Evolutionary conservation across 1,140 invertebrate genomes (phyloP), one percentile per base, ranked within the genome.

Genomic region (Drusus annulatus): DNA sequence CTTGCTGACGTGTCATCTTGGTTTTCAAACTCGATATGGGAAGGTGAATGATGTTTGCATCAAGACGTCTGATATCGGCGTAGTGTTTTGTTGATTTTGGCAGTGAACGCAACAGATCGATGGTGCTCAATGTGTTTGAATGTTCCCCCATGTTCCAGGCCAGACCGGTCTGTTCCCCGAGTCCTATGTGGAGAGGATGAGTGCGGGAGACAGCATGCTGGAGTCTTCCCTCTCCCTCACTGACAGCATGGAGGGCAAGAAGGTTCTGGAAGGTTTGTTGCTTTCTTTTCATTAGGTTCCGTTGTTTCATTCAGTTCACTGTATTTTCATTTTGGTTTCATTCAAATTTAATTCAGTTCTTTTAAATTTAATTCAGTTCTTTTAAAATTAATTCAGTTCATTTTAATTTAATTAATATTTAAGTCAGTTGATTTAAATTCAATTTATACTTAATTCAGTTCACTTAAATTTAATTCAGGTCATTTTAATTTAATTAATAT

Each of bases 131-230:
- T 2, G 25, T 28, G 25, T 45, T 45, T 13, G 36, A 13, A 45
- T 45, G 36, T 45, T 45, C 36, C 36, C 1, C 36, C 10, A 8
- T 50, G 28, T 71, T 25, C 0, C 79, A 89, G 91, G 91, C 21
- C 93, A 95, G 81, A 94, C 93, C 6, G 98, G 98, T n/a, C 99
- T 98, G 97, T 99, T 99, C 90, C 98, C 98, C 3, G 96, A 98
- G 88, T 96, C 96, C 5, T 99, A 99, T 88, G 97, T 98, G 15
- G 96, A 98, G 86, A 93, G 93, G 62, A 75, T 76, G 13, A 50
- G 31, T 7, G 74, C 80, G 0, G 65, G 52, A 16, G 79, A 79
- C n/a, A 81, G 82, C 0, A 75, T 83, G 0, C 79, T 85, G 0
- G 87, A 87, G 50, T 74, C 84, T 13, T 50, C 83, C 0, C 36